A percentile compares a stretch with the other conserved stretches of the same genome.
Evolutionary conservation across 1,140 invertebrate genomes (phyloP).

Genomic region (Copidosoma floridanum): DNA sequence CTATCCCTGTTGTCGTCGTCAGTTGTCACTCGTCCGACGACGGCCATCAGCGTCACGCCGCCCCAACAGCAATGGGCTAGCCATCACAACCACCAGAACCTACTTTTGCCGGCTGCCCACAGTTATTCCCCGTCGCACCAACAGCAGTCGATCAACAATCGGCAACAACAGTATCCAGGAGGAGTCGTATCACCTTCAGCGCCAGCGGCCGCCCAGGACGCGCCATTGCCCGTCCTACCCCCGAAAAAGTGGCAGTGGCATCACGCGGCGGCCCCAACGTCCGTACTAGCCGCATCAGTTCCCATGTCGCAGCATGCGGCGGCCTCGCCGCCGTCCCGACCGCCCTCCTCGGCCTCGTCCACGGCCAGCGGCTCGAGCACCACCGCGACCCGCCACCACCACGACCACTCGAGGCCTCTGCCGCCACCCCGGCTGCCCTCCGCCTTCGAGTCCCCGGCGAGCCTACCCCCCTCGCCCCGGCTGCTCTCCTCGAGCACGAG

Average conservation of each 20-base stretch:
- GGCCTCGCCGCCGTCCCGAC: conserved; percentile 49
- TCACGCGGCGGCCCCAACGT: background rate
- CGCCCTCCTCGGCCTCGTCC: conserved; percentile 47
- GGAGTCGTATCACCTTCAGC: conserved; percentile 23
- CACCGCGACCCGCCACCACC: conserved; percentile 27
- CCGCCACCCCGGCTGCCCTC: conserved; percentile 41
- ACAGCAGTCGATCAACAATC: conserved; percentile 38
- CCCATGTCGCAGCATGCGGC: conserved; percentile 51
- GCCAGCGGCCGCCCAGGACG: conserved; percentile 27
- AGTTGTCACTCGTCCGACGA: conserved; percentile 11
- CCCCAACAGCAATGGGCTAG: conserved; percentile 15
- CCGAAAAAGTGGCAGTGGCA: background rate
- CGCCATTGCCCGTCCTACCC: conserved; percentile 6
- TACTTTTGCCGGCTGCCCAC: background rate
- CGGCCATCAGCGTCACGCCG: conserved; percentile 24
- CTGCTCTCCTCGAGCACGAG: conserved; percentile 28
- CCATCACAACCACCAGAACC: conserved; percentile 23
- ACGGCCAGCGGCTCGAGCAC: conserved; percentile 32
- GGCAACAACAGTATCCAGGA: conserved; percentile 27
- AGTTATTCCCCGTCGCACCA: conserved; percentile 23
- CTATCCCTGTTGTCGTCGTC: conserved; percentile 36
- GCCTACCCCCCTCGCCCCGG: conserved; percentile 37
- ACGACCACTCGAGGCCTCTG: conserved; percentile 45
- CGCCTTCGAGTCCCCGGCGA: too few relatives aligned
- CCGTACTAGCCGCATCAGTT: conserved; percentile 21